A percentile compares a stretch with the other conserved stretches of the same genome.
Evolutionary conservation across 2,888 invertebrate species (phyloP).

Genomic region (Macaria notata): DNA sequence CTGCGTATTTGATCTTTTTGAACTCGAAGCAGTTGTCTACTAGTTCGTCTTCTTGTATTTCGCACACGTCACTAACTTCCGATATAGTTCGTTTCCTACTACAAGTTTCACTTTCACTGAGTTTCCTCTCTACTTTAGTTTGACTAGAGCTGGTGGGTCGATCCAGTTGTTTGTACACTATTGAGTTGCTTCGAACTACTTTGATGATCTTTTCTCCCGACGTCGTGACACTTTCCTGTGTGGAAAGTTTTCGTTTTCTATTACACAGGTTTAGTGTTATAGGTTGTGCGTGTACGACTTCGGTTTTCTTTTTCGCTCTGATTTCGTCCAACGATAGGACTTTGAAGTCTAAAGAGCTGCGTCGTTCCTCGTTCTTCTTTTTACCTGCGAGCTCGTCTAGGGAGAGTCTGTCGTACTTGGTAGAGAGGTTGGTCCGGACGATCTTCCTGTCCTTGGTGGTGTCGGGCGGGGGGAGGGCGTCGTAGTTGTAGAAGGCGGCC

Average conservation of each 20-base stretch:
- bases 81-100: slow-evolving; percentile 69
- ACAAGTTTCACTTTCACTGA: slow-evolving; percentile 43
- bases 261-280: slow-evolving; percentile 58
- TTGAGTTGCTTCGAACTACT: slow-evolving; percentile 71
- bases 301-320: slow-evolving; percentile 60
- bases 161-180: slow-evolving; percentile 72
- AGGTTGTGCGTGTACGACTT: slow-evolving; percentile 47
- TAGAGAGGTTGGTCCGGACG: slow-evolving; percentile 51
- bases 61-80: slow-evolving; percentile 62
- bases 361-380: slow-evolving; percentile 42
- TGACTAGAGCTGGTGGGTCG: slow-evolving; percentile 42
- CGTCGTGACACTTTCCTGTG: slow-evolving; percentile 67
- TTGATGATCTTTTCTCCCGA: slow-evolving; percentile 73
- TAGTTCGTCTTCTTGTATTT: slow-evolving; percentile 62
- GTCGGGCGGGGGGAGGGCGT: slow-evolving; percentile 54
- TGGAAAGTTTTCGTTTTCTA: slow-evolving; percentile 68
- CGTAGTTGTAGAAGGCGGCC: slow-evolving; percentile 87
- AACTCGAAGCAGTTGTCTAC: slow-evolving; percentile 71
- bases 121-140: slow-evolving; percentile 49
- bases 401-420: slow-evolving; percentile 74
- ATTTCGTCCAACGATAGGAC: slow-evolving; percentile 79
- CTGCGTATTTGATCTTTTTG: slow-evolving; percentile 63
- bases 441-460: slow-evolving; percentile 51
- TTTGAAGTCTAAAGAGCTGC: slow-evolving; percentile 68
- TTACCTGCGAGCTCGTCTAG: slow-evolving; percentile 77